A percentile compares a stretch with the other conserved stretches of the same genome.
Conservation (phyloP, 2,888 invertebrate species). For the Venusia cambrica region DNA sequence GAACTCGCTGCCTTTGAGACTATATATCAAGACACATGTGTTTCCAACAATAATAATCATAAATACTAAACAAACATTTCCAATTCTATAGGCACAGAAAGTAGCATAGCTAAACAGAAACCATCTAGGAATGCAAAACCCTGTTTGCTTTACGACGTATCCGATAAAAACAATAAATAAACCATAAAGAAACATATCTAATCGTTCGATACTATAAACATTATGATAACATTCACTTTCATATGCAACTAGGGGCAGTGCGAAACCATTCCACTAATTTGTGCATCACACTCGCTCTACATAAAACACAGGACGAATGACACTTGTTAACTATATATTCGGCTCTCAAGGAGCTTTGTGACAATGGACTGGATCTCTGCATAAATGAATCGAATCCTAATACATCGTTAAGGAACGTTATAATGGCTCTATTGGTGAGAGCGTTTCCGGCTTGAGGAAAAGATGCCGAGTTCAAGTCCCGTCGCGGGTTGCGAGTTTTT, state of each 20-base stretch:
- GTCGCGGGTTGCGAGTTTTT: no score
- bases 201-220: conserved; percentile 28
- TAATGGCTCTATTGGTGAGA: no score
- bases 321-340: conserved; percentile 28
- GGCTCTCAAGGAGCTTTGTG: conserved; percentile 1
- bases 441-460: no score
- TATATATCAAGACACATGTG: no score
- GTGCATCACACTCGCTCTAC: conserved; percentile 49
- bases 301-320: conserved; percentile 37
- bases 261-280: conserved; percentile 43
- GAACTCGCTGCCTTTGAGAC: no score
- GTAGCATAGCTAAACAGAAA: conserved; percentile 22
- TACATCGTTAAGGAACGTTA: no score
- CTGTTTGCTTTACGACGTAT: conserved; percentile 21
- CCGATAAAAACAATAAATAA: conserved; percentile 20
- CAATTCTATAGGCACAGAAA: conserved; percentile 15
- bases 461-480: no score
- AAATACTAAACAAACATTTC: conserved; percentile 11
- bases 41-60: conserved; percentile 1
- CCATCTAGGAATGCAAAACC: conserved; percentile 25
- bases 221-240: conserved; percentile 30
- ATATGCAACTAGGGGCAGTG: conserved; percentile 37
- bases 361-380: no score
- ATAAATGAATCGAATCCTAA: no score
- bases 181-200: conserved; percentile 21